phyloP scores from a whole-genome alignment of 2,888 invertebrate species.

The Cantharis rufa region DNA sequence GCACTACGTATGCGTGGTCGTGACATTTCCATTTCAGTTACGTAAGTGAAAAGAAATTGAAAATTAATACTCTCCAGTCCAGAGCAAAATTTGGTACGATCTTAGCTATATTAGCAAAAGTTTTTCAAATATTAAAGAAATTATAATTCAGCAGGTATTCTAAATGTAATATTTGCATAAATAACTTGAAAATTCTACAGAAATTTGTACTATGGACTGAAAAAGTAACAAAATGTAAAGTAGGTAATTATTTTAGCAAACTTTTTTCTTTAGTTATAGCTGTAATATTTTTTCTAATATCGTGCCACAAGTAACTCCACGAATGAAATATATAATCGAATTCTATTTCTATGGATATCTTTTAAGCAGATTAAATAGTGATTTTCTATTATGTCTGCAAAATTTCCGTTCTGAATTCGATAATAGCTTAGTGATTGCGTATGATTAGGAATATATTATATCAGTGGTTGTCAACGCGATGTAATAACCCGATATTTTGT shows the following conservation, averaged over 20 bases:
- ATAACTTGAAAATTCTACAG: neutral
- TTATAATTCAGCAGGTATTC: neutral
- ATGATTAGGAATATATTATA: neutral
- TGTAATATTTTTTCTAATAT: neutral
- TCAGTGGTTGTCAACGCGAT: neutral
- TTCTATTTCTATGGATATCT: neutral
- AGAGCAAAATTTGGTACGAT: neutral
- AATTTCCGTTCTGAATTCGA: neutral
- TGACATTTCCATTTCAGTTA: neutral
- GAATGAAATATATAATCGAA: neutral
- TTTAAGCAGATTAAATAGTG: neutral
- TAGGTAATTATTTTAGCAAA: neutral
- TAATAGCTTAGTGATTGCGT: neutral
- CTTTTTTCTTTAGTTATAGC: neutral
- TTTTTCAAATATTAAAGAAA: neutral
- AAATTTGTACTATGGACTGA: neutral
- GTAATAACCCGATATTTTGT: neutral
- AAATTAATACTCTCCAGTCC: neutral
- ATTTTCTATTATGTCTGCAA: neutral
- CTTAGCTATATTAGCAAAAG: neutral
- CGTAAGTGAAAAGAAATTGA: neutral
- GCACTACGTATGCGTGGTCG: neutral
- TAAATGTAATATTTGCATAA: neutral
- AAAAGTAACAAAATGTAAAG: neutral
- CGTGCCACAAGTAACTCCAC: neutral